Evolutionary conservation across 2,113 vertebrate species (phyloP), one percentile per base, ranked within the genome.

Genomic region (Cavia porcellus): DNA sequence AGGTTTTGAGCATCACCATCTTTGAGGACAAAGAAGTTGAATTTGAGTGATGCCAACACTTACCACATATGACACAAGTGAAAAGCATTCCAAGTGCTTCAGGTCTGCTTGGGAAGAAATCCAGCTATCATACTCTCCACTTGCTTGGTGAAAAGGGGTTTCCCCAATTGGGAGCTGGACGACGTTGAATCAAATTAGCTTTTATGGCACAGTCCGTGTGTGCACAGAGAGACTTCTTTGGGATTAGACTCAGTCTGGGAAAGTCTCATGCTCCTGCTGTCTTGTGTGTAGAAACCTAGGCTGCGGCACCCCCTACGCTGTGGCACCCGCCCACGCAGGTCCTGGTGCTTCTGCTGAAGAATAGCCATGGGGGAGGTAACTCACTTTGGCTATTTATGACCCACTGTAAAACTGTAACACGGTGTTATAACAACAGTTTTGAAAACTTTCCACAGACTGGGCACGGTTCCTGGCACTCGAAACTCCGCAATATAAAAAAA

Each of bases 51-150:
- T 59, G 22, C 13, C 38, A 28, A 50, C 8, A 1, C 14, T 0
- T 0, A 1, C 20, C 0, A 11, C 1, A 3, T 1, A 6, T 0
- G 38, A 4, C 3, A 1, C 0, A 0, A 4, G 42, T 62, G 77
- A 61, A 92, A 96, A 90, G 70, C 68, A n/a, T 95, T 90, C 68
- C 24, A 64, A 82, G 13, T 80, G 96, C 92, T 88, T 89, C 81
- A 92, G 70, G 52, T 45, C 96, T 7, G 91, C 90, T 95, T 45
- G 88, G 91, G 47, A 95, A 89, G 88, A 5, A 7, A 47, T 20
- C 96, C 72, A 75, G 52, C 96, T 96, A 94, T 80, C 89, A 95
- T 66, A 92, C 96, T 96, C 90, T 42, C 12, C 74, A 83, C 93
- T 82, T 80, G 84, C 61, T 83, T 83, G 94, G 30, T 35, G 45